Base-by-base conservation (phyloP, 2,888 invertebrate genomes). In the Drosophila borealis region DNA sequence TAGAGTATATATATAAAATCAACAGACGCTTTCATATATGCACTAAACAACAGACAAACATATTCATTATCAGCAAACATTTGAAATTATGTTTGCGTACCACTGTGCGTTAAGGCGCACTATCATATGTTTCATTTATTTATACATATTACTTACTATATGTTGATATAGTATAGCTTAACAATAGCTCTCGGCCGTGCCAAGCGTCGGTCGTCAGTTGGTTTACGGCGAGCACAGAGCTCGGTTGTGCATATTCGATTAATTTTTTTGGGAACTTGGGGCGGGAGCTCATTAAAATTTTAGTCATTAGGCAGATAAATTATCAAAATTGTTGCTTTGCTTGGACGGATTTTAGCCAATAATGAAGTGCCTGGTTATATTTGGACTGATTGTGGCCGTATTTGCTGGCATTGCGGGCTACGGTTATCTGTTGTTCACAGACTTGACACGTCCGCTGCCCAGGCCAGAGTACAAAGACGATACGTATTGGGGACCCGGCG, bases 401-500 rank as follows among this genome's bases (percentile, higher is more conserved):
- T 69, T 85, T 11, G 82, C 72, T n/a, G 78, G 72, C 14, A 51
- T 85, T 21, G 55, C 68, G 34, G 86, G 89, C 39, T 85, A 78
- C 45, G 85, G 81, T 62, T 90, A 89, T 80, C 71, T 78, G 10
- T 64, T 78, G 17, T 89, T 89, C 37, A 59, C 79, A 51, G 76
- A 89, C 34, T 67, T 90, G 55, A 84, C 80, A 60, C 87, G 89
- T 65, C 89, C 92, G 34, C 56, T 91, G 50, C 88, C 90, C 9
- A 82, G 84, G 36, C 92, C 92, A 3, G 74, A 81, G 51, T 62
- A 90, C 10, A 88, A 91, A 69, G 76, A 88, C n/a, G 82, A 92
- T 33, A 89, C 80, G 34, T 92, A 92, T 65, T 92, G 92, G 92
- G 92, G 92, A 4, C 89, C 86, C 0, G 92, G 91, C 1, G 74